Base-by-base conservation (phyloP, 2,113 vertebrate species). In the Gadus chalcogrammus region DNA sequence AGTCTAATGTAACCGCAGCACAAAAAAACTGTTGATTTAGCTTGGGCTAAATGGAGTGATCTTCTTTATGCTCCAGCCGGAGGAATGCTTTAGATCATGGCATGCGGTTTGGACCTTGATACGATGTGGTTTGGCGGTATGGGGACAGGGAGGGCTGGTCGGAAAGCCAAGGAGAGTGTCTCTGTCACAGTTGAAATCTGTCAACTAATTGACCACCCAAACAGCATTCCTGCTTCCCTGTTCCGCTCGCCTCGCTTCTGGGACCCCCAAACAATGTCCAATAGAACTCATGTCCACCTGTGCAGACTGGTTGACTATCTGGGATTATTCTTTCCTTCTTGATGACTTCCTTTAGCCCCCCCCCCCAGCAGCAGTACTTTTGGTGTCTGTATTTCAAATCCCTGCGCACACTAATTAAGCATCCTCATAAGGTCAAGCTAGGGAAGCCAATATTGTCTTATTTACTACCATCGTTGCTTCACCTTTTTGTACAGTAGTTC, bases 161-260 rank as follows among this genome's bases (percentile, higher is more conserved):
- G 79, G 72, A 70, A 59, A 74, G 52, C 22, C 20, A 67, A 59
- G 58, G 71, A 65, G 64, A 75, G 74, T 85, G 65, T 64, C 76
- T 85, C 80, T 78, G 82, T 88, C 86, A 84, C 85, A 88, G 87
- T 81, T 90, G 86, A 92, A 85, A 88, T 79, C 75, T 89, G 84
- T 88, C 84, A 90, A 88, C 78, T 87, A 82, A 89, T 79, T 92
- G 91, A 90, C 91, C 90, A 91, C 90, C 88, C 88, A 68, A 85
- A 83, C 74, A 83, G 78, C 79, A 77, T 81, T 87, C 79, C 77
- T 76, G 67, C 66, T 82, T 74, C 72, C 67, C 75, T 65, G 74
- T 80, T 61, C 79, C 31, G 31, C 6, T 35, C 6, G 31, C 31
- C 31, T 35, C 6, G 31, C 31, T 35, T 35, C 79, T 69, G 67